Evolutionary conservation across 2,797 vertebrate genomes (phyloP).

Genomic region (Anguilla pacifica): DNA sequence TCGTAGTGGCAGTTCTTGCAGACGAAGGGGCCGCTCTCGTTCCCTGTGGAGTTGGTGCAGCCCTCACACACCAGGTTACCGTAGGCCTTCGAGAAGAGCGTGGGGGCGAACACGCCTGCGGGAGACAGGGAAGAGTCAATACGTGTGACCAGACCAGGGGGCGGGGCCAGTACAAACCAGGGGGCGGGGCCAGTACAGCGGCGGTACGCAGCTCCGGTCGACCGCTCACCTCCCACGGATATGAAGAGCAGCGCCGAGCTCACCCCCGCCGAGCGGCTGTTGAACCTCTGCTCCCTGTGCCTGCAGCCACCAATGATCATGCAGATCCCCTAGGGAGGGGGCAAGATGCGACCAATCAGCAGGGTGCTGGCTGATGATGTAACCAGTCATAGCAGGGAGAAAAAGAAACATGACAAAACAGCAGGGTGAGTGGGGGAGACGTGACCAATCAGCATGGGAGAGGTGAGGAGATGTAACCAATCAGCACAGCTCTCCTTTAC

Average conservation of each 20-base stretch:
- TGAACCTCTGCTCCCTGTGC: constrained; percentile 87
- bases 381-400: background rate
- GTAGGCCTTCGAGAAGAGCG: constrained; percentile 87
- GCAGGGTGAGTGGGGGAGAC: background rate
- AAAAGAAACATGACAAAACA: background rate
- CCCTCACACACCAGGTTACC: constrained; percentile 83
- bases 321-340: constrained; percentile 75
- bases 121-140: background rate
- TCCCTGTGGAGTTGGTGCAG: constrained; percentile 73
- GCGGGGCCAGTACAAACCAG: background rate
- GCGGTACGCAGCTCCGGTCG: background rate
- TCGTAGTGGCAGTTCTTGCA: constrained; percentile 86
- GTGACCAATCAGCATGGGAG: background rate
- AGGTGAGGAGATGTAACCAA: constrained; percentile 2
- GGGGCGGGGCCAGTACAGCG: background rate
- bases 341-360: constrained; percentile 4
- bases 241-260: constrained; percentile 87
- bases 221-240: constrained; percentile 82
- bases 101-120: constrained; percentile 86
- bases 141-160: background rate
- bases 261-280: constrained; percentile 84
- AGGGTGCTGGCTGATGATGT: background rate
- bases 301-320: constrained; percentile 87
- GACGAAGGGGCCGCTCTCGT: constrained; percentile 70
- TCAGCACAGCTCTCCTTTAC: background rate